Evolutionary conservation across 2,113 vertebrate species (phyloP).

Genomic region (Edolisoma coerulescens): DNA sequence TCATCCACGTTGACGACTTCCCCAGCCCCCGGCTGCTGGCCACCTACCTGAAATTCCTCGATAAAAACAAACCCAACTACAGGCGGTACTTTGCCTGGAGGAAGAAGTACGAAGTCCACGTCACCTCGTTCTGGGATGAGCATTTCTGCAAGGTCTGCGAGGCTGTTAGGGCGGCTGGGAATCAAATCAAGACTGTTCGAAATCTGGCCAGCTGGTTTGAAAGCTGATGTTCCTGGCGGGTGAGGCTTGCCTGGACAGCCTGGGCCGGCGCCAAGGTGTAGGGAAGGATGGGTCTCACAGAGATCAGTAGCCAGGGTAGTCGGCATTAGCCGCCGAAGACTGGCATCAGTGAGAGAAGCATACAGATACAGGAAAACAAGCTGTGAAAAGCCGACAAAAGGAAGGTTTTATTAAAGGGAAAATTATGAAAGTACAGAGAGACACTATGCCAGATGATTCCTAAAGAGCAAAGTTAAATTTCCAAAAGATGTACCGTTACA

Average conservation of each 20-base stretch:
- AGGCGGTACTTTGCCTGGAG: conserved; percentile 85
- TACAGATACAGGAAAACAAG: background rate
- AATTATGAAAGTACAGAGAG: background rate
- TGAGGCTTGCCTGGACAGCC: background rate
- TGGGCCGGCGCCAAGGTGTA: accelerated
- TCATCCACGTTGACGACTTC: conserved; percentile 94
- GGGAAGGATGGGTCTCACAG: background rate
- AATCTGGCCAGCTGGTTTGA: conserved; percentile 83
- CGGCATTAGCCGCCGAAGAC: background rate
- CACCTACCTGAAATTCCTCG: conserved; percentile 82
- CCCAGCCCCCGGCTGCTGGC: conserved; percentile 77
- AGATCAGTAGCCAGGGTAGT: accelerated
- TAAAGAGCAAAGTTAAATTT: background rate
- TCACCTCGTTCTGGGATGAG: conserved; percentile 83
- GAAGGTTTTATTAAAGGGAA: background rate
- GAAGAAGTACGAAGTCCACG: conserved; percentile 72
- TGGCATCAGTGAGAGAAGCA: background rate
- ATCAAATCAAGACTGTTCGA: conserved; percentile 63
- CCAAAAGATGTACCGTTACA: background rate
- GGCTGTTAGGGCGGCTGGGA: conserved; percentile 57
- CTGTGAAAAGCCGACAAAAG: background rate
- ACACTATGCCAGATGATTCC: background rate
- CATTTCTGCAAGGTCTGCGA: conserved; percentile 85
- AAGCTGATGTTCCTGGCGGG: conserved; percentile 32
- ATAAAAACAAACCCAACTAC: conserved; percentile 71